Evolutionary conservation across 2,113 vertebrate genomes (phyloP).

Genomic region (Pollimyrus isidori): DNA sequence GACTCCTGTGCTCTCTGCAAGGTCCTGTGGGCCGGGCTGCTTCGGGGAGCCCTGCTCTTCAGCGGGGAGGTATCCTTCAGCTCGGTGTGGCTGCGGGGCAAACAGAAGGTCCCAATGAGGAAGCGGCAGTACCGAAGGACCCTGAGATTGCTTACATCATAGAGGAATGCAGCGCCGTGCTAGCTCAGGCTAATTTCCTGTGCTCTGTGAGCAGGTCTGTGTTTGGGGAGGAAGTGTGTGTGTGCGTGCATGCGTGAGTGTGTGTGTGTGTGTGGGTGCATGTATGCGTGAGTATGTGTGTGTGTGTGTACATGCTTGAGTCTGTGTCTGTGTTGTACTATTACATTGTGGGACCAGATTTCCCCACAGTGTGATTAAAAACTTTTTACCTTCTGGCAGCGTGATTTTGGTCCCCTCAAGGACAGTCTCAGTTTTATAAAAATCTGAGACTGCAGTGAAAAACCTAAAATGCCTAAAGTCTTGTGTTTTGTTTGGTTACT

Average conservation of each 20-base stretch:
- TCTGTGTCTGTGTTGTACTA: neutral
- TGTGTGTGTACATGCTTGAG: neutral
- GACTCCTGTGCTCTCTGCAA: constrained; percentile 32
- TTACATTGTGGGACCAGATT: neutral
- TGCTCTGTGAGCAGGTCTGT: neutral
- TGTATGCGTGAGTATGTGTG: neutral
- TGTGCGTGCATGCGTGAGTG: neutral
- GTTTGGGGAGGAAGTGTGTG: neutral
- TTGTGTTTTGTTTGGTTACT: neutral
- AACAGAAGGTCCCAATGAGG: constrained; percentile 13
- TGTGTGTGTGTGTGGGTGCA: neutral
- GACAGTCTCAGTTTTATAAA: neutral
- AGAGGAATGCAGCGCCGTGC: neutral
- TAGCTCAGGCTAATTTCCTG: neutral
- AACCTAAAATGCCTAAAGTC: neutral
- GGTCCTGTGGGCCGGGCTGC: constrained; percentile 45
- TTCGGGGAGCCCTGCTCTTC: constrained; percentile 47
- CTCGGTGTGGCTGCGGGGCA: constrained; percentile 46
- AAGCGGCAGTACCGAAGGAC: neutral
- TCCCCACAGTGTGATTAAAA: neutral
- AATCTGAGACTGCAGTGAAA: neutral
- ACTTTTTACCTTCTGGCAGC: neutral
- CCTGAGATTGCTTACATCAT: neutral
- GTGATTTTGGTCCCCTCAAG: neutral
- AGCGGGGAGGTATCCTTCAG: constrained; percentile 47